These are phyloP conservation scores for Andrena fulva DNA, from an alignment of 2,888 invertebrate species.

Conservation along the genomic window DNA sequence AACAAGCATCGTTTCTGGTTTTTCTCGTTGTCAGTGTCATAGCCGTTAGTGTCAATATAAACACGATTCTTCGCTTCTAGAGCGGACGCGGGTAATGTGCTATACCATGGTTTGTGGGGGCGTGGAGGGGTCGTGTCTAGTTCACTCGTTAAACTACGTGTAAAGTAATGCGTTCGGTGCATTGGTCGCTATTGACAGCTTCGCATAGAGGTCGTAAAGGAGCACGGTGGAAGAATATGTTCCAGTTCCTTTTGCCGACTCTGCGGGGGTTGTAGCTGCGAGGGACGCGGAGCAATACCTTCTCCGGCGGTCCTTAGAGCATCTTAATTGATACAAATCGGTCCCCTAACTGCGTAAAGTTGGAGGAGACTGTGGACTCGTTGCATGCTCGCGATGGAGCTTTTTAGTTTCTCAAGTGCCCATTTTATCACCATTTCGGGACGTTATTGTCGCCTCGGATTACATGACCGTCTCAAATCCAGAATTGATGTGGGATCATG, in stretches of 20 bases:
- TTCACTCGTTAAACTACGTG: slow-evolving; percentile 22
- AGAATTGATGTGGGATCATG: no score
- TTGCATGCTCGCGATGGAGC: not conserved
- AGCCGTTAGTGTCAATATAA: not conserved
- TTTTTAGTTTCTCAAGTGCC: not conserved
- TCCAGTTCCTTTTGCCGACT: not conserved
- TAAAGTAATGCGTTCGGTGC: slow-evolving; percentile 13
- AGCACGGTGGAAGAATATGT: not conserved
- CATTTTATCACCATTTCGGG: slow-evolving; percentile 9
- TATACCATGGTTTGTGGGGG: not conserved
- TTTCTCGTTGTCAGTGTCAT: slow-evolving; percentile 30
- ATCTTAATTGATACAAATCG: slow-evolving; percentile 27
- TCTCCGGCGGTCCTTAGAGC: not conserved
- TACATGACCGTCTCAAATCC: not conserved
- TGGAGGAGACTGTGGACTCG: not conserved
- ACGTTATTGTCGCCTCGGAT: slow-evolving; percentile 35
- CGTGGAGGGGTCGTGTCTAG: not conserved
- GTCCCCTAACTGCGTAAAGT: slow-evolving; percentile 16
- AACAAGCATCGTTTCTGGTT: not conserved
- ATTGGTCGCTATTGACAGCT: not conserved
- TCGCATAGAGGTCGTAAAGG: not conserved
- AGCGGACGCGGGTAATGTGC: not conserved
- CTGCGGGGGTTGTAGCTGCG: not conserved
- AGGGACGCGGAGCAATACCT: slow-evolving; percentile 19
- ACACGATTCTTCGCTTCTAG: slow-evolving; percentile 13